phyloP scores from a whole-genome alignment of 2,888 invertebrate genomes.

The Hesperia comma region DNA sequence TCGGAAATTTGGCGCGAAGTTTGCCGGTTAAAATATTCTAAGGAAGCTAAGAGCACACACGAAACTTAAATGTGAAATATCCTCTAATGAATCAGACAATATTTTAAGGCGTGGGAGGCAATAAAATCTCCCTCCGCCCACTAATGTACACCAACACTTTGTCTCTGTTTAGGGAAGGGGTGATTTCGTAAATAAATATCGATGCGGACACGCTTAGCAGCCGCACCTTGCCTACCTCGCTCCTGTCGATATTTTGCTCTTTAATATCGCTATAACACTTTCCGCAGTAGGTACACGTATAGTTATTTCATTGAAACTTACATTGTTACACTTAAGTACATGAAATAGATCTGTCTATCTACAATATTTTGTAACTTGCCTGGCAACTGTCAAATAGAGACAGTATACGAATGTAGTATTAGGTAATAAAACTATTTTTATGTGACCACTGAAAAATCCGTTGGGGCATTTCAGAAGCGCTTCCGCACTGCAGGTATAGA shows the following conservation, averaged over 20 bases:
- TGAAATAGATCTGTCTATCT: no score
- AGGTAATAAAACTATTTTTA: no score
- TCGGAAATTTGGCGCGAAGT: slow-evolving; percentile 67
- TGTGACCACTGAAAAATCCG: no score
- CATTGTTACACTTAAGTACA: no score
- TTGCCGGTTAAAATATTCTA: slow-evolving; percentile 62
- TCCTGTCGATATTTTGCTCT: slow-evolving; percentile 18
- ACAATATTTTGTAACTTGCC: no score
- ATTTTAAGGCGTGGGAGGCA: slow-evolving; percentile 82
- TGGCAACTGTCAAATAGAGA: no score
- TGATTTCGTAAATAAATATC: slow-evolving; percentile 76
- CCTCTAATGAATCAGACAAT: slow-evolving; percentile 84
- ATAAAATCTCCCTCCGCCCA: slow-evolving; percentile 78
- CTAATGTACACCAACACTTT: slow-evolving; percentile 81
- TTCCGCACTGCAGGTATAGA: no score
- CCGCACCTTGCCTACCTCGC: slow-evolving; percentile 5
- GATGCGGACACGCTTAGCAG: slow-evolving; percentile 65
- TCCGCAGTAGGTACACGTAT: background rate
- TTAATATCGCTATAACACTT: background rate
- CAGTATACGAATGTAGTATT: no score
- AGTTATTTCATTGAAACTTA: no score
- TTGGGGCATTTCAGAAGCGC: no score
- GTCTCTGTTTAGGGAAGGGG: slow-evolving; percentile 75
- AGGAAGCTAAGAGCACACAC: slow-evolving; percentile 71
- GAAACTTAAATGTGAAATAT: slow-evolving; percentile 83